Evolutionary conservation across 2,113 vertebrate species (phyloP), one percentile per base, ranked within the genome.

Genomic region (Corythornis vintsioides): DNA sequence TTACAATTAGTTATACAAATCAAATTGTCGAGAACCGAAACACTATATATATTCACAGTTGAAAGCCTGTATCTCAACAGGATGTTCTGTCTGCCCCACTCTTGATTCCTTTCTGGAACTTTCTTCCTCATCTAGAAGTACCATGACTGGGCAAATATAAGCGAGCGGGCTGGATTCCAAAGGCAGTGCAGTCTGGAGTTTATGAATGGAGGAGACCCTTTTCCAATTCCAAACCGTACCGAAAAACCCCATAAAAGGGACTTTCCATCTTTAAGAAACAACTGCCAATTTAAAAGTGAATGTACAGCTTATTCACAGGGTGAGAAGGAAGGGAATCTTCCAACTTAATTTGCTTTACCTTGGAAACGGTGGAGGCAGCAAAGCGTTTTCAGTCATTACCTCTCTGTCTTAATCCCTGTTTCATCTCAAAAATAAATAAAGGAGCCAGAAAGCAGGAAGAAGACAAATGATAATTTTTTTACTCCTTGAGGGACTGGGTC

Each of bases 371-470:
- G 95, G 85, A 96, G 76, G 76, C 83, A 95, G 92, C 95, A 96
- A 94, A 91, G 86, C 77, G 48, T 89, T 80, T 93, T 87, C 86
- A 25, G 88, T 93, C 88, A 83, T 92, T 94, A 97, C 95, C 93
- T 97, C 96, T 97, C 92, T 94, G 86, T 93, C 91, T 80, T 73
- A 95, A 96, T 96, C 97, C 95, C 96, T 94, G 13, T 96, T 97
- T 97, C 91, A 96, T 96, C 95, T 97, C 93, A 97, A 96, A 98
- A 98, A 98, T 97, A 97, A 98, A 97, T 98, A 97, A 97, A 97
- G 97, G 96, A 97, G 96, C 97, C 95, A 94, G 94, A 97, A 97
- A 97, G 96, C 97, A 97, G 97, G 97, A 95, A 98, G 97, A 97
- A 98, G 98, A 97, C 94, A 97, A 96, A 92, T 94, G 96, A 94